These are phyloP conservation scores for Achlya flavicornis DNA, from an alignment of 2,888 invertebrate species.

Conservation along the genomic window DNA sequence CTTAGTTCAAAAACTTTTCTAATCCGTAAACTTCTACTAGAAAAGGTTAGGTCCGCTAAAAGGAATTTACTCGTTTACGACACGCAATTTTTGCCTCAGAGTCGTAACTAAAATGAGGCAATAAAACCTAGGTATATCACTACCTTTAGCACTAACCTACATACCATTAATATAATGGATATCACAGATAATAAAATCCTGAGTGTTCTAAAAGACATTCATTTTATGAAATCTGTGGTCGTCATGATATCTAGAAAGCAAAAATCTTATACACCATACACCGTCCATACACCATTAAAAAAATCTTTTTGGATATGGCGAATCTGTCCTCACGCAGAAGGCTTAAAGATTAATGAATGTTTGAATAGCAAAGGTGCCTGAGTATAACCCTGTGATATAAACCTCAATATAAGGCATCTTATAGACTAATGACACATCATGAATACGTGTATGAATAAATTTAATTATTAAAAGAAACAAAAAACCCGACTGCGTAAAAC, in stretches of 20 bases:
- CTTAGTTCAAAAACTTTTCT: neutral
- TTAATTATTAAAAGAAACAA: too few relatives aligned
- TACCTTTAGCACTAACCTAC: constrained; percentile 9
- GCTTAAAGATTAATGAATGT: neutral
- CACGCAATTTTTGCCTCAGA: constrained; percentile 10
- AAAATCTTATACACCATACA: neutral
- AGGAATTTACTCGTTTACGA: constrained; percentile 8
- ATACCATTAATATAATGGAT: constrained; percentile 6
- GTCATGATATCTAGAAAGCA: neutral
- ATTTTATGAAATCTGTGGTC: neutral
- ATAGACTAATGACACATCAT: too few relatives aligned
- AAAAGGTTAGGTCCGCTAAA: neutral
- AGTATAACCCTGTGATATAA: neutral
- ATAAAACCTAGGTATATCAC: constrained; percentile 10
- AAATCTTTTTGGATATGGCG: neutral
- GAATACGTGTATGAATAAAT: too few relatives aligned
- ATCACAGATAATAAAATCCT: constrained; percentile 8
- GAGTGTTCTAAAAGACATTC: neutral
- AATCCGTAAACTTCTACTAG: neutral
- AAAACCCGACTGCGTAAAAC: too few relatives aligned
- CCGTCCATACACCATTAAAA: neutral
- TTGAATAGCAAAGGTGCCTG: neutral
- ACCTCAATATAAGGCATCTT: too few relatives aligned
- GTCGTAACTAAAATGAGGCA: constrained; percentile 9
- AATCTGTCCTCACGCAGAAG: too few relatives aligned